A percentile compares a stretch with the other conserved stretches of the same genome.
These are phyloP conservation scores for Diorhabda carinulata DNA, from an alignment of 1,140 invertebrate species.

Conservation along the genomic window DNA sequence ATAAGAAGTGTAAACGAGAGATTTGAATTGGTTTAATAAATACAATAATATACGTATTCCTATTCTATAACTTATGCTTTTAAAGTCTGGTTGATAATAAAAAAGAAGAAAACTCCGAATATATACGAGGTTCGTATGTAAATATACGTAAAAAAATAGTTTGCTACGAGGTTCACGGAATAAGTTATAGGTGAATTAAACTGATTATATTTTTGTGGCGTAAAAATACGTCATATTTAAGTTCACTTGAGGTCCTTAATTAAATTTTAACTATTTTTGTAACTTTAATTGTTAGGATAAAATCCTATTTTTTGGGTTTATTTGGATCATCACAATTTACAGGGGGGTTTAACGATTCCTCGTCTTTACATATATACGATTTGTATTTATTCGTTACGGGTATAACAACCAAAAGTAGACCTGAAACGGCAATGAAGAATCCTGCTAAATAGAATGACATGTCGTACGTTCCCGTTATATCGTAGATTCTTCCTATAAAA, in stretches of 20 bases:
- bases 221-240: neutral
- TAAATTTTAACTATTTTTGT: neutral
- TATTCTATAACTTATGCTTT: too few species aligned
- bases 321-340: neutral
- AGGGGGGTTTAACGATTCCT: neutral
- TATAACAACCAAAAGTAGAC: constrained; percentile 67
- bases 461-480: constrained; percentile 73
- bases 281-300: neutral
- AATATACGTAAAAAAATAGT: too few species aligned
- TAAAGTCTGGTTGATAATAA: too few species aligned
- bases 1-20: too few species aligned
- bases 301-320: neutral
- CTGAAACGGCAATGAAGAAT: constrained; percentile 79
- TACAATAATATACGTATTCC: too few species aligned
- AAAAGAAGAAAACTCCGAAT: too few species aligned
- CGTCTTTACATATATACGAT: constrained; percentile 11
- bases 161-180: too few species aligned
- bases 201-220: too few species aligned
- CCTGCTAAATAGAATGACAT: constrained; percentile 85
- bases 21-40: too few species aligned
- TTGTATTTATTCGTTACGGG: constrained; percentile 54
- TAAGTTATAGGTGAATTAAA: too few species aligned
- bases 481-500: constrained; percentile 73
- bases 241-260: neutral
- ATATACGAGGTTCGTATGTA: too few species aligned